A percentile compares a stretch with the other conserved stretches of the same genome.
These are phyloP conservation scores for Drosophila equinoxialis DNA, from an alignment of 1,140 invertebrate species.

Conservation along the genomic window DNA sequence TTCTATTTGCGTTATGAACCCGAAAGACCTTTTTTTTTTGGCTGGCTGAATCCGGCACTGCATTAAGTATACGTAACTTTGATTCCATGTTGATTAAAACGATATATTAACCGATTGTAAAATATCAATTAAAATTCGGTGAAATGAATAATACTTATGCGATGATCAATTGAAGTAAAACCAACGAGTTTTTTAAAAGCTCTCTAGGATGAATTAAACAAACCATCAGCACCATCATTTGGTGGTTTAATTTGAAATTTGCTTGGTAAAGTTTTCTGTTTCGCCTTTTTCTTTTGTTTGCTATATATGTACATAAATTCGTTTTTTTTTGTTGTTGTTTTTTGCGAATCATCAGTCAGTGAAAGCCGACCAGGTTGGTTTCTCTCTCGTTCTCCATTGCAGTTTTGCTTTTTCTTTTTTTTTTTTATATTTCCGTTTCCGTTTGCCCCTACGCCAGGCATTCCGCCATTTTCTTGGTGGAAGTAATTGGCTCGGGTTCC, in stretches of 20 bases:
- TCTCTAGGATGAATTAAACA: too few species aligned
- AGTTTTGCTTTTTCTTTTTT: not conserved
- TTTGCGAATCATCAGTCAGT: conserved; percentile 4
- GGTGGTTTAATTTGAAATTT: not conserved
- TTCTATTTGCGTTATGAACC: too few species aligned
- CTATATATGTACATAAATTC: not conserved
- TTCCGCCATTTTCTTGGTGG: conserved; percentile 27
- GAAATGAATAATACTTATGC: too few species aligned
- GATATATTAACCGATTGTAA: too few species aligned
- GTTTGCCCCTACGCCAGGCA: conserved; percentile 27
- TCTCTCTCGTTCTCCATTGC: not conserved
- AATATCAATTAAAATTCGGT: too few species aligned
- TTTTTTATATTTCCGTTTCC: conserved; percentile 56
- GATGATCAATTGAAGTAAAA: too few species aligned
- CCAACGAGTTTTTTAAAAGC: too few species aligned
- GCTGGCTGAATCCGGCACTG: too few species aligned
- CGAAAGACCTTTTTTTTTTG: too few species aligned
- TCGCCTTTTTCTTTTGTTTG: not conserved
- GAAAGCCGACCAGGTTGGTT: not conserved
- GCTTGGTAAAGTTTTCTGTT: not conserved
- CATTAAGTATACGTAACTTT: too few species aligned
- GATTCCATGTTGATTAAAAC: too few species aligned
- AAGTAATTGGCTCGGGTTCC: conserved; percentile 78
- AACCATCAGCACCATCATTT: too few species aligned
- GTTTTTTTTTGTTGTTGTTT: not conserved